Conservation (phyloP, 2,797 vertebrate species). For the Acipenser ruthenus region DNA sequence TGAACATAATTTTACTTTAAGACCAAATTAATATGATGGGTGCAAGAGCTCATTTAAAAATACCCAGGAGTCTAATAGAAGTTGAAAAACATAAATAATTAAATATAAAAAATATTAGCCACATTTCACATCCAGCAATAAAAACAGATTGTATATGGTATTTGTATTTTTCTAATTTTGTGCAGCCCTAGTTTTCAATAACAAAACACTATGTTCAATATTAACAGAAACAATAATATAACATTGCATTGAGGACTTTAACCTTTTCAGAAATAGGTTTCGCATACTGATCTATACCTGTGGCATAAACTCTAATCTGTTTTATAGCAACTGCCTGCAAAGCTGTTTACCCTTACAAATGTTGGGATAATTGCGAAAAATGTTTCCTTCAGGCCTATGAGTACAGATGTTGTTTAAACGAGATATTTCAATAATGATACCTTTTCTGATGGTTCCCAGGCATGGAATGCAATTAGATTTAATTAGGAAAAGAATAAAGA, state of each 20-base stretch:
- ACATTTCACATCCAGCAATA: no score
- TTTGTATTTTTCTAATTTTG: conserved; percentile 3
- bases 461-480: no score
- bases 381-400: background rate
- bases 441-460: no score
- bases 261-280: background rate
- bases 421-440: no score
- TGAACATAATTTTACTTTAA: conserved; percentile 39
- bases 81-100: no score
- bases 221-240: background rate
- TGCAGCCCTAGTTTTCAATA: no score
- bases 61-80: conserved; percentile 44
- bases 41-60: conserved; percentile 48
- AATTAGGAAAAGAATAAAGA: no score
- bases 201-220: background rate
- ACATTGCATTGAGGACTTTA: background rate
- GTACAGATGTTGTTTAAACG: background rate
- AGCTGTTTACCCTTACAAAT: background rate
- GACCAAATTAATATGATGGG: conserved; percentile 48
- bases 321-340: background rate
- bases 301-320: background rate
- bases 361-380: background rate
- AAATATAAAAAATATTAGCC: no score
- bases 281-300: background rate
- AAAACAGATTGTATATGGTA: no score